Percentiles rank a stretch among this genome's conserved stretches.
phyloP scores from a whole-genome alignment of 2,797 vertebrate species.

The Pelodytes ibericus region DNA sequence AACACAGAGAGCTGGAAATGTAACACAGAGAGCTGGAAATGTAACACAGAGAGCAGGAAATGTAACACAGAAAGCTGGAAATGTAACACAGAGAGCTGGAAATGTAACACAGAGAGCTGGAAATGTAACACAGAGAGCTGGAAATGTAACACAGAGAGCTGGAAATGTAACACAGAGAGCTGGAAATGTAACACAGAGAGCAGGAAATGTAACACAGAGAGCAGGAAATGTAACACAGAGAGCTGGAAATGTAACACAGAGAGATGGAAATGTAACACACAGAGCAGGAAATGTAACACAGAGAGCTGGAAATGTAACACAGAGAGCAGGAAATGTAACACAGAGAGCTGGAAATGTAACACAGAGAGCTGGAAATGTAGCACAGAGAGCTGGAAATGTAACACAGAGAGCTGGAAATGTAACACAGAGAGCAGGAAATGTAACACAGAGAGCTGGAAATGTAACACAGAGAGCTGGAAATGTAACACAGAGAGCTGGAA shows the following conservation, averaged over 20 bases:
- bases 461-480: background rate
- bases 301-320: background rate
- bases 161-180: background rate
- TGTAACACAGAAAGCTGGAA: background rate
- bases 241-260: background rate
- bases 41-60: background rate
- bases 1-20: background rate
- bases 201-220: background rate
- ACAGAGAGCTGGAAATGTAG: background rate
- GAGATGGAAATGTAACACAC: background rate
- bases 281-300: too few species aligned
- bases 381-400: background rate
- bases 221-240: background rate
- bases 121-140: background rate
- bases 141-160: background rate
- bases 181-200: background rate
- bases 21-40: background rate
- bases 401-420: background rate
- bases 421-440: background rate
- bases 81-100: background rate
- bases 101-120: background rate
- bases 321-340: background rate
- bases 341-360: background rate
- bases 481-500: background rate
- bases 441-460: background rate